Evolutionary conservation across 2,888 invertebrate genomes (phyloP), one percentile per base, ranked within the genome.

Genomic region (Gari tellinella): DNA sequence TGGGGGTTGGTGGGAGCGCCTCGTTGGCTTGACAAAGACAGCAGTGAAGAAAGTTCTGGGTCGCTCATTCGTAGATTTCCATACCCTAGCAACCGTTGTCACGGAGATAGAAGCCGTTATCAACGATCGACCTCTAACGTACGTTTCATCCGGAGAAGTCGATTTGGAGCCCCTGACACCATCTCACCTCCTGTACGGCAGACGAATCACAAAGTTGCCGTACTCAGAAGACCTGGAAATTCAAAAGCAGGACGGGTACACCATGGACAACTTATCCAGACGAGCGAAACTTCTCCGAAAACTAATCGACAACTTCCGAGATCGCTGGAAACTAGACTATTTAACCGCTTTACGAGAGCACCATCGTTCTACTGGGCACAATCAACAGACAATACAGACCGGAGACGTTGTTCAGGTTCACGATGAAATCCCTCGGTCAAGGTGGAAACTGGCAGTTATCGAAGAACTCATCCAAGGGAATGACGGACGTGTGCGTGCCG

Each of bases 1-100:
- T 46, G 78, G 78, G 7, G 82, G 78, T 40, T 79, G 63, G 37
- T 81, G 75, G 72, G 72, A 80, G 49, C 41, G 72, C 15, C 48
- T 75, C 15, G 61, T 75, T 15, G 55, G 73, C 15, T 21, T 72
- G 2, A 64, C 72, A 12, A 74, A 78, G 53, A 62, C 56, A 3
- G 40, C 51, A 4, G 23, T 82, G 5, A 72, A 52, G 25, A 72
- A 72, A 38, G 55, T 64, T 8, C 41, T 77, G 7, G 65, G 62
- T 23, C 51, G 62, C 17, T 23, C 67, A 17, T 48, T 25, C 10
- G n/a, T 77, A 7, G 55, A 38, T 48, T 37, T 60, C 12, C 60
- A 78, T 15, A 26, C 52, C 10, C 66, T 80, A 38, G 45, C 43
- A 21, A 78, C 78, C 10, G 31, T 81, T 12, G 15, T 72, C n/a